Evolutionary conservation across 2,797 vertebrate species (phyloP).

Genomic region (Pseudochirops corinnae): DNA sequence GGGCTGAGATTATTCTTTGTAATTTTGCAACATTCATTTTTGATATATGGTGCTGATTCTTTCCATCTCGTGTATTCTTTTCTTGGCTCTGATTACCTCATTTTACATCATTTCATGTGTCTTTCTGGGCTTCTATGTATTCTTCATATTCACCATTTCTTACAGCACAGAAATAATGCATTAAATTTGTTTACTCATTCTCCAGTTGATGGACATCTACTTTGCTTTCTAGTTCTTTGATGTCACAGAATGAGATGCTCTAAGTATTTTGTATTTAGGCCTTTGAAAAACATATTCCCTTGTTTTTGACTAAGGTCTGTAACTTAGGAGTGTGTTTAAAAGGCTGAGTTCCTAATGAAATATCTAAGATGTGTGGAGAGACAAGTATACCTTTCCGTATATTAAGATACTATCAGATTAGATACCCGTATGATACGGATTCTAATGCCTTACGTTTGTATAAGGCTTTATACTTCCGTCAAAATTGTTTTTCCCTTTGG

Average conservation of each 20-base stretch:
- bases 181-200: not conserved
- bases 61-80: not conserved
- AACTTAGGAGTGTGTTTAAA: slow-evolving; percentile 3
- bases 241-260: not conserved
- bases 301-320: slow-evolving; percentile 23
- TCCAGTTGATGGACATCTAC: not conserved
- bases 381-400: slow-evolving; percentile 35
- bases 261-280: not conserved
- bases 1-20: not conserved
- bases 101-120: not conserved
- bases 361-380: slow-evolving; percentile 45
- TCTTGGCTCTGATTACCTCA: not conserved
- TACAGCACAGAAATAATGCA: not conserved
- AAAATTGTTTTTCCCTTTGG: slow-evolving; percentile 27
- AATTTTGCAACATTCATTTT: not conserved
- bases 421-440: slow-evolving; percentile 13
- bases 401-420: slow-evolving; percentile 26
- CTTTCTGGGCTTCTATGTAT: not conserved
- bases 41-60: not conserved
- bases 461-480: not conserved
- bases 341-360: slow-evolving; percentile 40
- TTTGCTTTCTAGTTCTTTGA: not conserved
- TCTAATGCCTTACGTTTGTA: not conserved
- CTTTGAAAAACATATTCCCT: not conserved
- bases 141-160: not conserved